Base-by-base conservation (phyloP, 2,888 invertebrate genomes). In the Phyllotreta striolata region DNA sequence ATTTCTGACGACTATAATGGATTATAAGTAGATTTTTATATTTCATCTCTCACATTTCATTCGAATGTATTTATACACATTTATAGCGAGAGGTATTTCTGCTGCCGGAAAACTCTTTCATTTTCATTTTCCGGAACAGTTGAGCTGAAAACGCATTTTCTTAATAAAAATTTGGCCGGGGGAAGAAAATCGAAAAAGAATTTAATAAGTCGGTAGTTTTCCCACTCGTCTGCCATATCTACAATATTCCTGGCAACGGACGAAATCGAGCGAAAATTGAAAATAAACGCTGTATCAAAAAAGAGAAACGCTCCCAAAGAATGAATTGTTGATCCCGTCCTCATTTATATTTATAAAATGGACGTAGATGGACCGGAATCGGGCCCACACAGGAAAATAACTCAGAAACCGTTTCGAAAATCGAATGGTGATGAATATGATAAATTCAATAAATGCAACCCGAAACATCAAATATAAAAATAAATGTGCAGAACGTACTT, bases 341-440 rank as follows among this genome's bases (percentile, higher is more conserved):
- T 64, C 64, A 67, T 67, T 65, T 61, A 67, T 67, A 67, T 67
- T 67, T 65, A 67, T 67, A 65, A 65, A 65, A 62, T 62, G 67
- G 67, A 65, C 65, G 55, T 55, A 44, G 58, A 61, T 58, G 55
- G 39, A 40, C 41, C 41, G 39, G 54, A 40, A 49, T 12, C 58
- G 54, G 57, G 54, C 62, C 37, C 59, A 49, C 58, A 54, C 60
- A 40, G 47, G 40, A 63, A 49, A 65, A 61, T 62, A 67, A 60
- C 41, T 63, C 58, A 63, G 54, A 24, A 24, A 24, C 24, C 24
- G 24, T 24, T 24, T 24, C 24, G 24, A 24, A 24, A 24, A 40
- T 39, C 6, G 55, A 55, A 24, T 24, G 24, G 24, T 24, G 24
- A 24, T 24, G 24, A 24, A 24, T 24, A 24, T 24, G 24, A 24